Conservation (phyloP, 2,888 invertebrate species). For the Himalopsyche japonica region DNA sequence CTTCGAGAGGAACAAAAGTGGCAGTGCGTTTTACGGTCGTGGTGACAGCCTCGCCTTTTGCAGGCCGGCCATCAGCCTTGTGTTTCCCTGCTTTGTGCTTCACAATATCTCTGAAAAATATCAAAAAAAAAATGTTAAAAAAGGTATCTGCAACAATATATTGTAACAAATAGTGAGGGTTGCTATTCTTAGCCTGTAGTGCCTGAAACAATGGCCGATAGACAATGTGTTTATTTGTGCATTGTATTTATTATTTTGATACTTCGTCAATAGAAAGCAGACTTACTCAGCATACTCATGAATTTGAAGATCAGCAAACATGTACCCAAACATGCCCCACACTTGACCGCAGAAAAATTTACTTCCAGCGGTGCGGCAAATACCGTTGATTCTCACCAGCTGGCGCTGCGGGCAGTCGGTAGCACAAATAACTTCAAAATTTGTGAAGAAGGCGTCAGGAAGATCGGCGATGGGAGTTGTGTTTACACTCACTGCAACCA, state of each 20-base stretch:
- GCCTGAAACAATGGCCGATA: neutral
- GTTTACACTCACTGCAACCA: slow-evolving; percentile 81
- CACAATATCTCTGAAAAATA: slow-evolving; percentile 57
- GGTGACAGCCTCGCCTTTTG: slow-evolving; percentile 63
- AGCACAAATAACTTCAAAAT: slow-evolving; percentile 84
- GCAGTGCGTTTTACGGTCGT: slow-evolving; percentile 68
- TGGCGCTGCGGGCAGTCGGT: slow-evolving; percentile 74
- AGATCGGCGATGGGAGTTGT: slow-evolving; percentile 67
- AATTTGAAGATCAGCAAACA: slow-evolving; percentile 84
- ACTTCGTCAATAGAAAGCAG: neutral
- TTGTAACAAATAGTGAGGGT: too few species aligned
- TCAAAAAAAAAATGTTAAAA: too few species aligned
- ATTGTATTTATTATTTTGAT: neutral
- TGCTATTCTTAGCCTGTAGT: too few species aligned
- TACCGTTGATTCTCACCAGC: slow-evolving; percentile 73
- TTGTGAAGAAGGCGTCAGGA: slow-evolving; percentile 69
- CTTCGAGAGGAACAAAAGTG: slow-evolving; percentile 69
- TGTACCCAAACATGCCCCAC: slow-evolving; percentile 91
- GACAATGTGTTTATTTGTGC: neutral
- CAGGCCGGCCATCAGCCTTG: slow-evolving; percentile 53
- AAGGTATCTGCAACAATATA: too few species aligned
- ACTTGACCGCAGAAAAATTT: slow-evolving; percentile 91
- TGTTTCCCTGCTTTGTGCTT: slow-evolving; percentile 51
- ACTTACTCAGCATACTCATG: slow-evolving; percentile 81
- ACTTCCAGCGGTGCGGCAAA: slow-evolving; percentile 73